Conservation (phyloP, 2,797 vertebrate species). For the Phaenicophaeus curvirostris region DNA sequence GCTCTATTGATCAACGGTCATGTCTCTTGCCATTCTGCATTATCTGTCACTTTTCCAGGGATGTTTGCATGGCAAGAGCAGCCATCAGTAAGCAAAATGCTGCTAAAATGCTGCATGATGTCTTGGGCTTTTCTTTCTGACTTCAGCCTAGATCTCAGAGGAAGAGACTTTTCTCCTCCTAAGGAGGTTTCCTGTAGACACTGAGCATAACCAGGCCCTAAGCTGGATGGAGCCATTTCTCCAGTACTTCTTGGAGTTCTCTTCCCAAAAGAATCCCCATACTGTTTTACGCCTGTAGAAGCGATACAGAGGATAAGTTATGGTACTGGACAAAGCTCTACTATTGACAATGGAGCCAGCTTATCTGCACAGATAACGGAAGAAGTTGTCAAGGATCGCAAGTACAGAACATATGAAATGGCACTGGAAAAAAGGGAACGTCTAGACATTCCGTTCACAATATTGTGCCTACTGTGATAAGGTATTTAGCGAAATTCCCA, state of each 20-base stretch:
- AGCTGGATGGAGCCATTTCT: neutral
- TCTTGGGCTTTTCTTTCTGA: neutral
- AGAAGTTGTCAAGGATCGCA: accelerated
- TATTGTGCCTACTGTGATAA: neutral
- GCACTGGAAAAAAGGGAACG: neutral
- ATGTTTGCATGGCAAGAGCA: neutral
- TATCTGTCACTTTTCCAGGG: neutral
- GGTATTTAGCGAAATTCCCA: conserved; percentile 11
- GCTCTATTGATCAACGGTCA: neutral
- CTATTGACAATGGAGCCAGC: neutral
- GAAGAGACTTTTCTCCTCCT: neutral
- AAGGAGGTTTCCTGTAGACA: neutral
- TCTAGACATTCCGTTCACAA: neutral
- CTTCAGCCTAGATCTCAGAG: neutral
- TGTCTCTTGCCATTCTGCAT: neutral
- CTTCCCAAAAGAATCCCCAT: neutral
- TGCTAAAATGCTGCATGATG: neutral
- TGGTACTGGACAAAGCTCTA: neutral
- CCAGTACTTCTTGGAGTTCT: neutral
- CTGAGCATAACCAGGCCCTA: neutral
- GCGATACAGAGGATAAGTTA: neutral
- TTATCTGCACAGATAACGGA: neutral
- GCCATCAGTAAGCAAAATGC: neutral
- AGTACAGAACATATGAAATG: neutral
- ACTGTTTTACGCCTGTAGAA: neutral